phyloP scores from a whole-genome alignment of 2,888 invertebrate species.

The Sicus ferrugineus region DNA sequence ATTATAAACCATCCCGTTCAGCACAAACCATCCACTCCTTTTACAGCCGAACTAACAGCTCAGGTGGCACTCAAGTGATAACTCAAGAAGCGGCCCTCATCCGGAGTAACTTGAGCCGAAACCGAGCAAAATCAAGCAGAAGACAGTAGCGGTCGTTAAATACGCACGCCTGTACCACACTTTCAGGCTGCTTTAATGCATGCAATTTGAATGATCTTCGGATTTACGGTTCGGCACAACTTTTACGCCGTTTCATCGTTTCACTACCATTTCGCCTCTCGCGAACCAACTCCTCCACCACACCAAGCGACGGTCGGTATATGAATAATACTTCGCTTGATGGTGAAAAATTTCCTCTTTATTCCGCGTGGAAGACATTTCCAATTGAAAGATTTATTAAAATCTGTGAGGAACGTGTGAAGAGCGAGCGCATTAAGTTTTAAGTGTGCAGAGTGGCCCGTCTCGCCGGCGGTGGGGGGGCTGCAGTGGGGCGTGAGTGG shows the following conservation, averaged over 20 bases:
- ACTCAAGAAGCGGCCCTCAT: not conserved
- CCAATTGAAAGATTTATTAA: conserved; percentile 32
- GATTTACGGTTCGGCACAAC: not conserved
- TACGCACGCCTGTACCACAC: not conserved
- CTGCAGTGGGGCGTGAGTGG: not conserved
- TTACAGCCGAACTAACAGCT: too few species aligned
- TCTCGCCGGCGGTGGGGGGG: not conserved
- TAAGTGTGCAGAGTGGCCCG: not conserved
- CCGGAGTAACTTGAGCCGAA: too few species aligned
- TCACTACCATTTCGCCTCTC: not conserved
- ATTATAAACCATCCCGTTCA: too few species aligned
- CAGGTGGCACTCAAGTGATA: not conserved
- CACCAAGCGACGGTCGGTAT: not conserved
- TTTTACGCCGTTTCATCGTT: not conserved
- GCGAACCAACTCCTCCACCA: not conserved
- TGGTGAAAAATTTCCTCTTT: conserved; percentile 16
- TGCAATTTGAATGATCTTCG: not conserved
- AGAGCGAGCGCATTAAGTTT: conserved; percentile 30
- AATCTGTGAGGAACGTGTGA: conserved; percentile 20
- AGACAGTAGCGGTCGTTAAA: conserved; percentile 7
- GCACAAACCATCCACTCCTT: too few species aligned
- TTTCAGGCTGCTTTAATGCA: not conserved
- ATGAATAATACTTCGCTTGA: not conserved
- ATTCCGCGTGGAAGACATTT: conserved; percentile 20
- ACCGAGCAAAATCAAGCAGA: too few species aligned